Evolutionary conservation across 2,888 invertebrate species (phyloP), one percentile per base, ranked within the genome.

Genomic region (Thelaira solivaga): DNA sequence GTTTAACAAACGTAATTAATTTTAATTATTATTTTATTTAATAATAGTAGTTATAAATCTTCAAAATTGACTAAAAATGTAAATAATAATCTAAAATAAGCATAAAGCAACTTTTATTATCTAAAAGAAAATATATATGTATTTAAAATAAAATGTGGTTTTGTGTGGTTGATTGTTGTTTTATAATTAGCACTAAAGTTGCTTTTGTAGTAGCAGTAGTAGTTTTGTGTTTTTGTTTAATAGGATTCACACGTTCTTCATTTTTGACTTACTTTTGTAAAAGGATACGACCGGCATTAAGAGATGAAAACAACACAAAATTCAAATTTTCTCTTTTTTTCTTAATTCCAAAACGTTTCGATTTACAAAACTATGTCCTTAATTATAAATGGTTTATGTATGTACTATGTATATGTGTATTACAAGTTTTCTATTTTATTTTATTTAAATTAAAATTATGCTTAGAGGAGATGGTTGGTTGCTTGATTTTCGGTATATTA

Each of bases 391-490:
- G 36, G 45, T 61, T 57, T 59, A 49, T 53, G 24, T 51, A 64
- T 64, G 43, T 34, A 62, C 24, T 61, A 36, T 61, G 34, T 61
- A n/a, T n/a, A n/a, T n/a, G n/a, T n/a, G n/a, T n/a, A n/a, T n/a
- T n/a, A n/a, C n/a, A 26, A 74, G 59, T 67, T 67, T 57, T 34
- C 31, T 51, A 29, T 69, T 68, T 57, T 43, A 20, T 57, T 41
- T 57, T 73, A 13, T 57, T 49, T 51, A 59, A 57, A 64, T 39
- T 72, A 57, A 64, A 64, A 61, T 41, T 59, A 55, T 41, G 53
- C 36, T 78, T 74, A 74, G 73, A 78, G 77, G 77, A 78, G 73
- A 78, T 78, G 68, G 73, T 74, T 65, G 51, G 64, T 78, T 74
- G 73, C 73, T 36, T 64, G 36, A 13, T 39, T 69, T 69, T 24